Conservation (phyloP, 2,113 vertebrate species). For the Osmerus eperlanus region DNA sequence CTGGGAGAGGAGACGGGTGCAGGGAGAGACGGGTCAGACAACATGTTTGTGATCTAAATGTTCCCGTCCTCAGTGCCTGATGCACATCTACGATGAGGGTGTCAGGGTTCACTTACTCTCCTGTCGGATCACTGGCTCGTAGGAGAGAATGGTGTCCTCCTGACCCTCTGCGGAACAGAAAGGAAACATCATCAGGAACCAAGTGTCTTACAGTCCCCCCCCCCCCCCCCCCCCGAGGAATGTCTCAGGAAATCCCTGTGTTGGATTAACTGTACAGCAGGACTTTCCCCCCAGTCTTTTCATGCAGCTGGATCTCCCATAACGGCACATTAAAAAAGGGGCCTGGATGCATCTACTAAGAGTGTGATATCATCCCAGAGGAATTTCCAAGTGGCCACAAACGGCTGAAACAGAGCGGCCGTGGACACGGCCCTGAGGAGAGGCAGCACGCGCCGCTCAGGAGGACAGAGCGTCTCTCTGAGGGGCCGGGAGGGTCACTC, state of each 20-base stretch:
- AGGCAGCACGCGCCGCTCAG: too few species aligned
- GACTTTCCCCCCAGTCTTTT: not conserved
- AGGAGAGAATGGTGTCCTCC: slow-evolving; percentile 95
- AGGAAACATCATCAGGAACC: slow-evolving; percentile 9
- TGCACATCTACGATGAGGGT: not conserved
- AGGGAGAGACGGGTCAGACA: not conserved
- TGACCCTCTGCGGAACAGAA: slow-evolving; percentile 85
- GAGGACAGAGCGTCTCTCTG: not conserved
- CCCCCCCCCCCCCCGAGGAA: not conserved
- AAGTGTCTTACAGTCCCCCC: not conserved
- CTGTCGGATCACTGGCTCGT: slow-evolving; percentile 95
- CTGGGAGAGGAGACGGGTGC: slow-evolving; percentile 56
- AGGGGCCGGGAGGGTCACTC: slow-evolving; percentile 71
- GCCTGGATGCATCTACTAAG: not conserved
- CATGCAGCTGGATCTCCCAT: not conserved
- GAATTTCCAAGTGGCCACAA: not conserved
- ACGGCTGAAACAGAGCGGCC: too few species aligned
- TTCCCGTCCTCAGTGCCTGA: too few species aligned
- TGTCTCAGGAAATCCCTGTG: not conserved
- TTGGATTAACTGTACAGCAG: not conserved
- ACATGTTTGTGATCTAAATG: not conserved
- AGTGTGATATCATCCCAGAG: not conserved
- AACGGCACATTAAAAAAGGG: not conserved
- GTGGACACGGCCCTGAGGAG: too few species aligned
- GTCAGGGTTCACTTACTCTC: slow-evolving; percentile 84